Percentiles rank a stretch among this genome's conserved stretches.
Evolutionary conservation across 2,113 vertebrate species (phyloP).

Genomic region (Oreochromis spilurus): DNA sequence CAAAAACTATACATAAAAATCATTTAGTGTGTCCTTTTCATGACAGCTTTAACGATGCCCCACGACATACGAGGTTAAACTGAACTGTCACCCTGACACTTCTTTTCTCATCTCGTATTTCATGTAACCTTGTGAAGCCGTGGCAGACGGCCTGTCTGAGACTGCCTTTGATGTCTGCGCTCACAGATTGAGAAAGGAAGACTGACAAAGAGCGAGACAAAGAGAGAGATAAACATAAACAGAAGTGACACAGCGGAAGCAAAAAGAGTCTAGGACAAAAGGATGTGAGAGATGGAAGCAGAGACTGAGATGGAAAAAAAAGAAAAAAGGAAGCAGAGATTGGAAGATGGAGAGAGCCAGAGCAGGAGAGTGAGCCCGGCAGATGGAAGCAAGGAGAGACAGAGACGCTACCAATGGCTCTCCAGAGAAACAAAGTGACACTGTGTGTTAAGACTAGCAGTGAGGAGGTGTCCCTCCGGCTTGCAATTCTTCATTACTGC

Average conservation of each 20-base stretch:
- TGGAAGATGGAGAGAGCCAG: neutral
- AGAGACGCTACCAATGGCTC: conserved; percentile 8
- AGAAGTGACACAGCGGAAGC: conserved; percentile 47
- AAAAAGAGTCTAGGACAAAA: conserved; percentile 16
- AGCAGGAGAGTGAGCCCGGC: neutral
- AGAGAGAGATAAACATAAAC: conserved; percentile 38
- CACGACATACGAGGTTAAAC: conserved; percentile 26
- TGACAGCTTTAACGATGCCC: conserved; percentile 25
- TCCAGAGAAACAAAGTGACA: conserved; percentile 40
- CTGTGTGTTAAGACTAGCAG: conserved; percentile 17
- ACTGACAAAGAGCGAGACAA: conserved; percentile 27
- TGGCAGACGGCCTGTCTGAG: conserved; percentile 36
- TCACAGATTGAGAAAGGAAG: conserved; percentile 9
- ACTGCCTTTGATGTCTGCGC: conserved; percentile 18
- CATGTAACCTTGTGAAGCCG: conserved; percentile 40
- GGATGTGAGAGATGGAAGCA: conserved; percentile 2
- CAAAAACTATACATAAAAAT: neutral
- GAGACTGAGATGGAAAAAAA: neutral
- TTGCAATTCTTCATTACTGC: conserved; percentile 22
- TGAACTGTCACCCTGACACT: conserved; percentile 26
- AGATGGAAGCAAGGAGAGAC: neutral
- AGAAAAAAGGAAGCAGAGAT: neutral
- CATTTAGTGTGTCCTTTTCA: neutral
- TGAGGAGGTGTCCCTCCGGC: neutral
- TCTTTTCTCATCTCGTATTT: conserved; percentile 36